Evolutionary conservation across 2,888 invertebrate genomes (phyloP).

Genomic region (Coelopa pilipes): DNA sequence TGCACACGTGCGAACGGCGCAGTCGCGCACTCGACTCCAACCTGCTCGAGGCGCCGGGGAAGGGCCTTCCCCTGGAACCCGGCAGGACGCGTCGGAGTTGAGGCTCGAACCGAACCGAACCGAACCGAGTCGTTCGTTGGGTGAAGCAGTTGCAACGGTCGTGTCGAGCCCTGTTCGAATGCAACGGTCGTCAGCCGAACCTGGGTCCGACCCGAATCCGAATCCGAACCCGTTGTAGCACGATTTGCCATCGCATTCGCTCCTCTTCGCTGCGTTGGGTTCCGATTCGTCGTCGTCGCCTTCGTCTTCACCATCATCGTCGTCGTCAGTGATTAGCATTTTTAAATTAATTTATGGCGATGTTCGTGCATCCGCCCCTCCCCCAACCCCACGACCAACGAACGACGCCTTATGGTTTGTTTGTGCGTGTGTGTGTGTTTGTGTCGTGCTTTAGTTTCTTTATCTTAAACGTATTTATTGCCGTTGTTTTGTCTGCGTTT

Average conservation of each 20-base stretch:
- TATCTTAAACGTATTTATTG: conserved; percentile 27
- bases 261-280: too few species aligned
- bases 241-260: too few species aligned
- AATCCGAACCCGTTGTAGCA: conserved; percentile 1
- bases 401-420: too few species aligned
- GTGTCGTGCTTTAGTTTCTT: not conserved
- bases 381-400: not conserved
- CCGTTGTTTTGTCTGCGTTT: conserved; percentile 22
- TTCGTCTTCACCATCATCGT: not conserved
- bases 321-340: conserved; percentile 21
- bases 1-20: conserved; percentile 37
- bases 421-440: not conserved
- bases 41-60: conserved; percentile 44
- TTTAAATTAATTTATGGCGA: conserved; percentile 21
- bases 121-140: too few species aligned
- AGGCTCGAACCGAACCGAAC: not conserved
- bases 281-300: not conserved
- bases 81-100: conserved; percentile 27
- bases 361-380: conserved; percentile 3
- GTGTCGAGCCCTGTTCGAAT: too few species aligned
- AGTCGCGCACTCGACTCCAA: conserved; percentile 37
- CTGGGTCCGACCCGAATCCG: not conserved
- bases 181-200: not conserved
- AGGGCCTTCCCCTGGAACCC: conserved; percentile 36
- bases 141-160: not conserved